Base-by-base conservation (phyloP, 2,797 vertebrate genomes). In the Chrysocyon brachyurus region DNA sequence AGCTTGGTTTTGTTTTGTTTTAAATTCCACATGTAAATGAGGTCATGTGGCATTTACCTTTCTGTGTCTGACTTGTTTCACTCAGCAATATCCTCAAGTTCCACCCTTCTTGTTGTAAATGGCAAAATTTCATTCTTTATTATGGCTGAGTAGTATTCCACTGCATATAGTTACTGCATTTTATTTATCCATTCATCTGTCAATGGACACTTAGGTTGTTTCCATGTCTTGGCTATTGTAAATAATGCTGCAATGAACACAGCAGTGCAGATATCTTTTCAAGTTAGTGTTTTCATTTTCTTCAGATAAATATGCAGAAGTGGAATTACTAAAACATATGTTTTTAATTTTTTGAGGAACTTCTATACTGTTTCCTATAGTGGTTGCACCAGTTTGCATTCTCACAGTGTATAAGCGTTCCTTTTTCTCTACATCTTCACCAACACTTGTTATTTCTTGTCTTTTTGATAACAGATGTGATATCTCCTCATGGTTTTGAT, bases 111-210 rank as follows among this genome's bases (percentile, higher is more conserved):
- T 56, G 46, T 88, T 7, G 17, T 56, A 82, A 63, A 73, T 73
- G 86, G 57, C 26, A 94, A 73, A 12, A 88, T 88, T 26, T 88
- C 19, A n/a, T 63, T 82, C 24, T 81, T 88, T 79, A 49, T 88
- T n/a, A 94, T 73, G 66, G 16, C 46, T 63, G 64, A 63, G 5
- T 52, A n/a, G 17, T 63, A 94, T 26, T 72, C 19, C 85, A 15
- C 12, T n/a, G 16, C 66, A 36, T 83, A 17, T 36, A 17, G 70
- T 14, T 56, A 56, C 49, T 22, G 36, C 49, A 26, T 79, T 28
- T 85, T 66, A n/a, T 86, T 66, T 46, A 92, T 52, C 31, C 31
- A 40, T 24, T 81, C 33, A 33, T 64, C 3, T 6, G 8, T 28
- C 17, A 16, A 6, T 63, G 6, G 21, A 75, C 66, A 56, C 22